Base-by-base conservation (phyloP, 64 coral and sea anemone genomes). In the Stichodactyla helianthus region DNA sequence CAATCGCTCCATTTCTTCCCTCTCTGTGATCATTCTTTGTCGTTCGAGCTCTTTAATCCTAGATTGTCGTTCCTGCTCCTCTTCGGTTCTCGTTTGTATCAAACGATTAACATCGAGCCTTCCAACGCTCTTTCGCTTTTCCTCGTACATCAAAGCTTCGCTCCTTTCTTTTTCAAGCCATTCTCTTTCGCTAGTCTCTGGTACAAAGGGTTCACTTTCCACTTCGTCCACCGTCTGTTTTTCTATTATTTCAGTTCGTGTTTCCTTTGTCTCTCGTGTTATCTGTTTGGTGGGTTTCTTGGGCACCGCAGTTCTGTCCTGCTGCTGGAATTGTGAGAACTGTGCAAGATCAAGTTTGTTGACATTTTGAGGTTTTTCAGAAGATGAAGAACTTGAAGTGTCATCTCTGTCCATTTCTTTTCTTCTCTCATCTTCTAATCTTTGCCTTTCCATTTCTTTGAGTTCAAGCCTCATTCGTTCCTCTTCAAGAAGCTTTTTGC, bases 301-400 rank as follows among this genome's bases (percentile, higher is more conserved):
- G 6, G 68, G 22, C 26, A 74, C 27, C 12, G 14, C 51, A 20
- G 17, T 50, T 20, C 16, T 81, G 10, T 81, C 78, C n/a, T 84
- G 12, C 56, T 84, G 17, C 55, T 84, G 83, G 83, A 84, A 84
- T 31, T 84, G 54, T 63, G 54, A 60, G 55, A 84, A 84, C 53
- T 84, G 83, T 27, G 56, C 7, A 28, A 84, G 83, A 50, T 84
- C 83, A 7, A 84, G 52, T 84, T 84, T 84, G 83, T 54, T 84
- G 25, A 84, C 83, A 84, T 54, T 84, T 28, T 84, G 83, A 53
- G 83, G 83, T 59, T 31, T 84, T 28, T 84, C 83, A 7, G 68
- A 74, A 26, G 68, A 74, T n/a, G 68, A 74, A 74, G 68, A 74
- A 74, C 68, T 74, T 10, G 68, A 27, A 31, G 68, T 54, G 50